These are phyloP conservation scores for Okapia johnstoni DNA, from an alignment of 2,113 vertebrate genomes.

Conservation along the genomic window DNA sequence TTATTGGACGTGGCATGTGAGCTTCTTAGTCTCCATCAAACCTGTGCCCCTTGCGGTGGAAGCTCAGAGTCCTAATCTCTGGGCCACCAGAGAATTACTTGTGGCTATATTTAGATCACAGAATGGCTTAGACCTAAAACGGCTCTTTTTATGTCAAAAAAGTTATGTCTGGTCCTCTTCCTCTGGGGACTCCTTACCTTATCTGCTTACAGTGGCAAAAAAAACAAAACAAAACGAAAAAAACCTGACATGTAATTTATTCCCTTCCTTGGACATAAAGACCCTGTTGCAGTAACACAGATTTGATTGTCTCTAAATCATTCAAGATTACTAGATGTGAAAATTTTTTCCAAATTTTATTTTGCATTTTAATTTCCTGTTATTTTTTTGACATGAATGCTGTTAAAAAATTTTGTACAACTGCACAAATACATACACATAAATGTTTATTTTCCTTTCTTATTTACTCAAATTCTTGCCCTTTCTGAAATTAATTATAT, in stretches of 20 bases:
- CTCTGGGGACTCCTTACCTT: not conserved
- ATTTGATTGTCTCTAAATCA: not conserved
- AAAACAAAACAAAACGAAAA: not conserved
- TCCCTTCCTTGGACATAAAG: not conserved
- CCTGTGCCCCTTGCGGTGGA: not conserved
- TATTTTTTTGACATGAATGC: not conserved
- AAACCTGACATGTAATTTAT: not conserved
- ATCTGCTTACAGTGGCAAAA: not conserved
- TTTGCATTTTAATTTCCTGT: not conserved
- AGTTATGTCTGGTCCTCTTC: not conserved
- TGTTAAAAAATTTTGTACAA: not conserved
- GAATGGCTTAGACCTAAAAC: not conserved
- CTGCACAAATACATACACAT: not conserved
- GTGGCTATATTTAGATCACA: not conserved
- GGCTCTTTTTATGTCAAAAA: not conserved
- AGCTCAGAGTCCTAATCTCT: not conserved
- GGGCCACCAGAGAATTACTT: not conserved
- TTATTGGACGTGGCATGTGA: not conserved
- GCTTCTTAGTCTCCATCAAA: not conserved
- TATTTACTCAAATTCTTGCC: not conserved
- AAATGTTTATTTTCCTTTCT: not conserved
- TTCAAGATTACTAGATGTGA: not conserved
- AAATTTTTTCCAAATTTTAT: not conserved
- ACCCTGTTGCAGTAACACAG: not conserved
- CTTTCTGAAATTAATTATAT: not conserved